A percentile compares a stretch with the other conserved stretches of the same genome.
These are phyloP conservation scores for Aegithalos caudatus DNA, from an alignment of 2,113 vertebrate genomes.

Conservation along the genomic window DNA sequence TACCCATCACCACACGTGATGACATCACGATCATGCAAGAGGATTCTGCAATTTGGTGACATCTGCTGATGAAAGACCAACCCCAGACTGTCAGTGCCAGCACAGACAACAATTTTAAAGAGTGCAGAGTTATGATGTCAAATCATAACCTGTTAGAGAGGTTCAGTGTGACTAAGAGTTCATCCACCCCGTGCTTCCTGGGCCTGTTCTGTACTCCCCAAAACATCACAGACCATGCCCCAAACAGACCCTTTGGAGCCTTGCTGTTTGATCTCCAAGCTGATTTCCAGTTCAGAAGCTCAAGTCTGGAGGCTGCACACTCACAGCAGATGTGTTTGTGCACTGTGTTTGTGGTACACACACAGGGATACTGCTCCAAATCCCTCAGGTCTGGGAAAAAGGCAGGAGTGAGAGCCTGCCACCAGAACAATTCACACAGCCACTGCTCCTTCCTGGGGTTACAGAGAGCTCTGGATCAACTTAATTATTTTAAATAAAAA, in stretches of 20 bases:
- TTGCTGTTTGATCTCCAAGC: neutral
- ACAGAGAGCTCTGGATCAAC: neutral
- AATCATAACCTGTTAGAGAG: neutral
- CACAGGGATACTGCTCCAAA: rapidly evolving
- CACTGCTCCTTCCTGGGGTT: neutral
- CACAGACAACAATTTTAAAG: neutral
- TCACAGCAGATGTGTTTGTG: neutral
- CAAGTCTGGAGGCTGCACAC: no score
- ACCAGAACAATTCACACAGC: neutral
- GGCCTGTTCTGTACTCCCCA: neutral
- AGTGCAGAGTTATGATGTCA: neutral
- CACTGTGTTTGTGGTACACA: rapidly evolving
- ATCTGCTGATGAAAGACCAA: neutral
- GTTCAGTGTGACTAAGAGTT: neutral
- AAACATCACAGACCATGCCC: rapidly evolving
- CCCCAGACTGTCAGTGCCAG: neutral
- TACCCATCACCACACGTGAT: rapidly evolving
- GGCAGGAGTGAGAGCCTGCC: neutral
- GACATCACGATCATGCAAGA: neutral
- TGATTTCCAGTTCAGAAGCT: neutral
- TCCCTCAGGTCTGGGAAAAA: neutral
- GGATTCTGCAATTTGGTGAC: neutral
- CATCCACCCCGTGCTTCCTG: neutral
- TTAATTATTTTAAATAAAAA: neutral
- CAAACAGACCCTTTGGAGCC: neutral